A percentile compares a stretch with the other conserved stretches of the same genome.
Evolutionary conservation across 2,797 vertebrate species (phyloP).

Genomic region (Manis javanica): DNA sequence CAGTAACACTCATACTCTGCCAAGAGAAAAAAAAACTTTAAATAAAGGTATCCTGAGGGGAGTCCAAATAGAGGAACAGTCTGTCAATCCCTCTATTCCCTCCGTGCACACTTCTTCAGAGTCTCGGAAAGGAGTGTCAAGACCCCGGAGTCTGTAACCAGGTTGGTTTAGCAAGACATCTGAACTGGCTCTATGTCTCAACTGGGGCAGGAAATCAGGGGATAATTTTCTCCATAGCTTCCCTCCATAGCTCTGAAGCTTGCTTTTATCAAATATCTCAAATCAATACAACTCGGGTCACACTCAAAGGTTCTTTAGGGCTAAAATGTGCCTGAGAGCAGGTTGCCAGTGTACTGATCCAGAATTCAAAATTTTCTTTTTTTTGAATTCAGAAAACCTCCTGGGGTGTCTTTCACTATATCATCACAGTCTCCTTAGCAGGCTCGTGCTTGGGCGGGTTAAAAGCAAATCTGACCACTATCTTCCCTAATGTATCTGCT

Average conservation of each 20-base stretch:
- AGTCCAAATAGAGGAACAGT: not conserved
- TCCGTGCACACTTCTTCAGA: not conserved
- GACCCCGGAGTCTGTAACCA: not conserved
- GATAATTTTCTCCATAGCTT: not conserved
- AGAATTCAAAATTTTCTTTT: not conserved
- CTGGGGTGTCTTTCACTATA: not conserved
- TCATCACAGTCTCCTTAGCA: not conserved
- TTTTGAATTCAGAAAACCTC: not conserved
- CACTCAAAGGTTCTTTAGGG: not conserved
- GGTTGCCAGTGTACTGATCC: not conserved
- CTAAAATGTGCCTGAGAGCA: not conserved
- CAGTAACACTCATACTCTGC: not conserved
- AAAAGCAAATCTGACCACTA: constrained; percentile 49
- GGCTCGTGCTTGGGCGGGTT: not conserved
- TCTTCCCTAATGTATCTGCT: not conserved
- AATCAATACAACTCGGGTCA: not conserved
- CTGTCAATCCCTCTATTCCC: not conserved
- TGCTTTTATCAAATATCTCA: not conserved
- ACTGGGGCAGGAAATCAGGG: not conserved
- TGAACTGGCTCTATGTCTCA: not conserved
- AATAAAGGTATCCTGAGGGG: not conserved
- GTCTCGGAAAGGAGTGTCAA: not conserved
- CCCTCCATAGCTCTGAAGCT: not conserved
- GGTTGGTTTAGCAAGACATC: not conserved
- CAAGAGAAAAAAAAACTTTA: not conserved